Evolutionary conservation across 2,888 invertebrate genomes (phyloP), one percentile per base, ranked within the genome.

Genomic region (Apamea anceps): DNA sequence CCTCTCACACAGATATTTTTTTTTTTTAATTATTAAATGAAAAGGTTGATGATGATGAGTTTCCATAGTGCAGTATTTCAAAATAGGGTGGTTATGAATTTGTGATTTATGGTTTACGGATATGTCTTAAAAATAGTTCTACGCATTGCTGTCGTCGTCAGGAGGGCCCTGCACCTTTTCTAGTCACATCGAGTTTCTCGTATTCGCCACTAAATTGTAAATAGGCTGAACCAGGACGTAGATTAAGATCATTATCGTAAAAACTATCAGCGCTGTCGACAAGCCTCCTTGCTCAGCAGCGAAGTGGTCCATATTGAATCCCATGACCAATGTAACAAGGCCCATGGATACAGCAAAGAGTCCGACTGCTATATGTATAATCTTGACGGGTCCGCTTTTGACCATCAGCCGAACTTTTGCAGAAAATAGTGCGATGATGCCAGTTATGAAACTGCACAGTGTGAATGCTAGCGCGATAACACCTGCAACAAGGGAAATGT

Each of bases 331-430:
- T 0, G 96, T 94, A 0, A 96, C 92, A 87, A 97, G 97, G 1
- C 97, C 97, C 92, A 97, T 95, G 18, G 94, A 91, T 60, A 97
- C 91, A 4, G 97, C 96, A 71, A 95, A 93, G 21, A 97, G 92
- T 18, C 97, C 97, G 4, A 97, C 93, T n/a, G 96, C 93, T 80
- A 97, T 94, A 91, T 97, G 97, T 21, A 96, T 82, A 18, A 97
- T 96, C 87, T 97, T 97, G 37, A 96, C 88, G 1, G 96, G 94
- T 32, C 97, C 96, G 60, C 96, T 97, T 79, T 95, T 96, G 80
- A 97, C 91, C 87, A 94, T 90, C 67, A 97, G 90, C 1, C 97
- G 95, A 6, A 97, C 95, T 90, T 96, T 96, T 25, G 95, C 91
- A 0, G 97, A 97, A 91, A 97, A 97, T 42, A 97, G 92, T 1